phyloP scores from a whole-genome alignment of 2,888 invertebrate species.

The Noctua fimbriata region DNA sequence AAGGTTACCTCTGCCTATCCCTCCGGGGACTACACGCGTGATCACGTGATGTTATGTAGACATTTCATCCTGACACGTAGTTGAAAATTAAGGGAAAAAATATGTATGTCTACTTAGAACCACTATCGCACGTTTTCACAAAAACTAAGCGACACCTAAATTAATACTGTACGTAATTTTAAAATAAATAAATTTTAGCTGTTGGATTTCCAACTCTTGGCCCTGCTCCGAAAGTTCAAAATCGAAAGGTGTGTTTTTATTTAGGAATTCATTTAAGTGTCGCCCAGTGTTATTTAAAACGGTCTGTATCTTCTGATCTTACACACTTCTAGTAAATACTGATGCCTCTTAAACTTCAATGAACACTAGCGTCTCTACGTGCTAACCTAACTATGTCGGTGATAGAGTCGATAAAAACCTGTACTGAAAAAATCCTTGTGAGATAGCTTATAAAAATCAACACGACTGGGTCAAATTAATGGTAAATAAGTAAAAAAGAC shows the following conservation, averaged over 20 bases:
- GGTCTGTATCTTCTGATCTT: neutral
- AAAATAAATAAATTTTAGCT: neutral
- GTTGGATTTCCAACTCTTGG: neutral
- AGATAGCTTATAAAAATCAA: neutral
- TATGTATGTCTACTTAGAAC: neutral
- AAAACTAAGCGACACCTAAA: constrained; percentile 5
- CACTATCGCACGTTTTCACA: neutral
- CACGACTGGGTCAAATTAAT: neutral
- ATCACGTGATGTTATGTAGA: neutral
- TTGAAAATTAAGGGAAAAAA: neutral
- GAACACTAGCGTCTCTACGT: neutral
- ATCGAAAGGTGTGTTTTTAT: neutral
- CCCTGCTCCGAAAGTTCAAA: neutral
- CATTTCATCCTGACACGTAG: neutral
- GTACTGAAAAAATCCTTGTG: neutral
- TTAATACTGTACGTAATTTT: neutral
- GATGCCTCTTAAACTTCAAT: neutral
- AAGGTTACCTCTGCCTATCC: neutral
- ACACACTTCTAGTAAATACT: neutral
- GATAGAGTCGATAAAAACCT: neutral
- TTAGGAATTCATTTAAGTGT: neutral
- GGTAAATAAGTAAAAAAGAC: neutral
- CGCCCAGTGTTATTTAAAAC: neutral
- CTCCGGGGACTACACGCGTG: neutral
- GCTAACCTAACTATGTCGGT: neutral